Percentiles rank a stretch among this genome's conserved stretches.
phyloP scores from a whole-genome alignment of 2,888 invertebrate genomes.

The Salticus scenicus region DNA sequence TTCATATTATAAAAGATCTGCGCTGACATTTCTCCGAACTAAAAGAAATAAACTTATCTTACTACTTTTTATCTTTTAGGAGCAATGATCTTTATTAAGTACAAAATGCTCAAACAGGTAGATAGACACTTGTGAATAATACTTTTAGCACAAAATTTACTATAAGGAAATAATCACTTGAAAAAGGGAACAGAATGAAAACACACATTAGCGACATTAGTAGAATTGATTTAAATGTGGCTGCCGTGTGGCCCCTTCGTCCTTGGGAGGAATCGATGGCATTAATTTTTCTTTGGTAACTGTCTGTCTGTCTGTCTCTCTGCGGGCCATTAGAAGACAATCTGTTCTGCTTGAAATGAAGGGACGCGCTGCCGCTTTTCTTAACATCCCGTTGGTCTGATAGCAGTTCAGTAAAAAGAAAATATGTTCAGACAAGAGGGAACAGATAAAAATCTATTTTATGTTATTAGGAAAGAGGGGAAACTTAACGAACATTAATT shows the following conservation, averaged over 20 bases:
- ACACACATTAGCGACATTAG: conserved; percentile 68
- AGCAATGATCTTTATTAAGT: no score
- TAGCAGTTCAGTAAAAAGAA: conserved; percentile 44
- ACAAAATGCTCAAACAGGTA: neutral
- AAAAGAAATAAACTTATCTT: no score
- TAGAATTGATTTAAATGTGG: conserved; percentile 69
- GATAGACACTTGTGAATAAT: neutral
- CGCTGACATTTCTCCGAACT: no score
- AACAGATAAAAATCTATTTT: conserved; percentile 25
- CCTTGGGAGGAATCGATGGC: conserved; percentile 68
- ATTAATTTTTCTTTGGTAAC: conserved; percentile 67
- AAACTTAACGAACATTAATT: neutral
- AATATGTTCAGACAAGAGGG: conserved; percentile 1
- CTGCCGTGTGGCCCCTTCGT: conserved; percentile 63
- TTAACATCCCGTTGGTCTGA: conserved; percentile 64
- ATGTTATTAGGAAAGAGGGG: neutral
- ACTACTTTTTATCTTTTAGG: no score
- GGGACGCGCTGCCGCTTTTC: conserved; percentile 61
- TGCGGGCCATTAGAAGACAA: conserved; percentile 68
- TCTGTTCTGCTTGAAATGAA: conserved; percentile 67
- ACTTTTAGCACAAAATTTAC: conserved; percentile 49
- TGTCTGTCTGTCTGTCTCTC: conserved; percentile 64
- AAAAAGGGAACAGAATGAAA: conserved; percentile 56
- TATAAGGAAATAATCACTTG: conserved; percentile 64
- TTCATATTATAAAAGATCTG: no score